These are phyloP conservation scores for Acropternis orthonyx DNA, from an alignment of 2,797 vertebrate species.

Conservation along the genomic window DNA sequence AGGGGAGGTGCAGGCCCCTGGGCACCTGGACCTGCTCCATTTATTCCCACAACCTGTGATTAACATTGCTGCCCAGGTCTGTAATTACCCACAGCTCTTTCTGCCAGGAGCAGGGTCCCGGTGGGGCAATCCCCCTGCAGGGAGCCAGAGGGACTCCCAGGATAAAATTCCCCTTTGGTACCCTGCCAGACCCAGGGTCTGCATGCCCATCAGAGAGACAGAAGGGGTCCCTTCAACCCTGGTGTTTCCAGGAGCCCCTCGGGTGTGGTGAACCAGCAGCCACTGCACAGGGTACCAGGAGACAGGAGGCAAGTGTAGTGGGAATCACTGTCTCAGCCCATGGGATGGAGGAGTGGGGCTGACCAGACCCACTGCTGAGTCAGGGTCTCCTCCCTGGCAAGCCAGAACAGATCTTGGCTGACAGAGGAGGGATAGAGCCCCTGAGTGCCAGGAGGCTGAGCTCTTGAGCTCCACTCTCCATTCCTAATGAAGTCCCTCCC, in stretches of 20 bases:
- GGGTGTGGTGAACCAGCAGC: not conserved
- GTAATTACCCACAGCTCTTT: not conserved
- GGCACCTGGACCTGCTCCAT: not conserved
- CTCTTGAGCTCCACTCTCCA: not conserved
- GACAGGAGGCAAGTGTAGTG: not conserved
- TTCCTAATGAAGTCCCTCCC: not conserved
- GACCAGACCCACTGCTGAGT: not conserved
- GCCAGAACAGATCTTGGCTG: accelerated
- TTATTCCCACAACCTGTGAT: not conserved
- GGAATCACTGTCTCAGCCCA: not conserved
- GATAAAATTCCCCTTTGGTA: not conserved
- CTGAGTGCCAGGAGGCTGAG: not conserved
- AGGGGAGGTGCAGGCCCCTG: not conserved
- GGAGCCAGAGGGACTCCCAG: not conserved
- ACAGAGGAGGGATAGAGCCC: not conserved
- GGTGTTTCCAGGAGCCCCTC: not conserved
- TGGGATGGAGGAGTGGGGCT: not conserved
- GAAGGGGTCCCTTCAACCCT: not conserved
- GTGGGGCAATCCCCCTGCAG: not conserved
- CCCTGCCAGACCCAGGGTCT: not conserved
- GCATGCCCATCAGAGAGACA: not conserved
- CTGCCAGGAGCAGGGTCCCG: not conserved
- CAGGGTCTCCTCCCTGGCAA: not conserved
- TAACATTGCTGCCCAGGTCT: not conserved
- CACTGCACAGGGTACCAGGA: not conserved